These are phyloP conservation scores for Chionoecetes opilio DNA, from an alignment of 1,140 invertebrate genomes.

Conservation along the genomic window DNA sequence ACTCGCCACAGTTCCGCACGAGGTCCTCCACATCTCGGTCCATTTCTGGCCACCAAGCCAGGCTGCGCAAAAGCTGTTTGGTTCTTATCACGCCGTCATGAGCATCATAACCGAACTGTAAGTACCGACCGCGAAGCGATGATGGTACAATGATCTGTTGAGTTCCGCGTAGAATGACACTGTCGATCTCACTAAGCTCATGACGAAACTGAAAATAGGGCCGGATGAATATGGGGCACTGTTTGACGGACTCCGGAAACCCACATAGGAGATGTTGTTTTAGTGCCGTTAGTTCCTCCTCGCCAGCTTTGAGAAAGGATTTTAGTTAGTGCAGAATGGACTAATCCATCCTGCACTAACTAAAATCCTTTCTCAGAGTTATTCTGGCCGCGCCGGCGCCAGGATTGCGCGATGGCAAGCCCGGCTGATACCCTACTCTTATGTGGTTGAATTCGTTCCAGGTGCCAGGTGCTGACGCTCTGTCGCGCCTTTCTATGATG, in stretches of 20 bases:
- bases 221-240: not conserved
- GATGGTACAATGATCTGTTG: not conserved
- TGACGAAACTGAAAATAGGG: constrained; percentile 47
- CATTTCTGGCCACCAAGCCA: constrained; percentile 80
- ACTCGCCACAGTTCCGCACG: constrained; percentile 58
- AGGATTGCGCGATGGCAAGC: constrained; percentile 35
- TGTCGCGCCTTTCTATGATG: constrained; percentile 27
- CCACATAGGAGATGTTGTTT: not conserved
- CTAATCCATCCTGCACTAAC: no score
- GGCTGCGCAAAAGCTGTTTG: constrained; percentile 68
- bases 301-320: no score
- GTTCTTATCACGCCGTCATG: constrained; percentile 80
- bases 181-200: constrained; percentile 32
- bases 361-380: not conserved
- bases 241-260: constrained; percentile 39
- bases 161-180: constrained; percentile 46
- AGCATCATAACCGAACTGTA: constrained; percentile 56
- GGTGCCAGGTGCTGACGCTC: not conserved
- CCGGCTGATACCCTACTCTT: constrained; percentile 37
- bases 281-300: no score
- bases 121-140: not conserved
- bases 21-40: constrained; percentile 71
- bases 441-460: constrained; percentile 10
- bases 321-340: no score
- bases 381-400: not conserved